phyloP scores from a whole-genome alignment of 2,797 vertebrate species.

The Atherinosoma microstoma region DNA sequence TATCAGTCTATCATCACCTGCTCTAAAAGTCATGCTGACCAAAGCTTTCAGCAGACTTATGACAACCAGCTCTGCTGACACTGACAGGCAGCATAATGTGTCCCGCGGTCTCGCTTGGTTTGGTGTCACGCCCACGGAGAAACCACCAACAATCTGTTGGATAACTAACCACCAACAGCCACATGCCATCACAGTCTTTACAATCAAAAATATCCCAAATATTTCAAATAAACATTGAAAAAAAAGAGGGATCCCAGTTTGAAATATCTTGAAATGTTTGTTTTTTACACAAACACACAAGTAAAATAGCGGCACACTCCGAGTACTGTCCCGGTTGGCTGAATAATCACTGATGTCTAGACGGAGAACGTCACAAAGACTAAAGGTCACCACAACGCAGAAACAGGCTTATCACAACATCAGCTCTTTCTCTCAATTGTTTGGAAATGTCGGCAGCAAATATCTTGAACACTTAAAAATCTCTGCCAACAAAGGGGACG shows the following conservation, averaged over 20 bases:
- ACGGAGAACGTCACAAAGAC: slow-evolving; percentile 53
- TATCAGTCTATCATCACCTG: slow-evolving; percentile 46
- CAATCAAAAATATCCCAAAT: slow-evolving; percentile 18
- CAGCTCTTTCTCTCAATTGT: slow-evolving; percentile 23
- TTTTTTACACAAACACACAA: background rate
- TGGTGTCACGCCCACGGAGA: slow-evolving; percentile 42
- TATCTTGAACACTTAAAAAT: slow-evolving; percentile 15
- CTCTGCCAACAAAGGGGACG: slow-evolving; percentile 22
- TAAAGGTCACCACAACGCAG: slow-evolving; percentile 58
- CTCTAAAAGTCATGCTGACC: slow-evolving; percentile 9
- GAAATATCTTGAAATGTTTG: background rate
- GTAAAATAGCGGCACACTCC: slow-evolving; percentile 15
- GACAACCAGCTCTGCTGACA: slow-evolving; percentile 35
- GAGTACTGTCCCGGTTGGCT: slow-evolving; percentile 18
- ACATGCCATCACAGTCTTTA: slow-evolving; percentile 34
- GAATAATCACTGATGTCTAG: slow-evolving; percentile 67
- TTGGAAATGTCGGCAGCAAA: slow-evolving; percentile 40
- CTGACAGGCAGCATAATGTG: slow-evolving; percentile 28
- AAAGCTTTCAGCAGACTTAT: slow-evolving; percentile 22
- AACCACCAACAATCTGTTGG: slow-evolving; percentile 56
- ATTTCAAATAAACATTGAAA: background rate
- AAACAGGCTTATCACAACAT: slow-evolving; percentile 45
- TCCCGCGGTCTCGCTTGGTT: slow-evolving; percentile 38
- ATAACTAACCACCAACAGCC: slow-evolving; percentile 33
- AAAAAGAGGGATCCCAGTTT: background rate